A percentile compares a stretch with the other conserved stretches of the same genome.
Conservation (phyloP, 2,888 invertebrate species). For the Timandra comae region DNA sequence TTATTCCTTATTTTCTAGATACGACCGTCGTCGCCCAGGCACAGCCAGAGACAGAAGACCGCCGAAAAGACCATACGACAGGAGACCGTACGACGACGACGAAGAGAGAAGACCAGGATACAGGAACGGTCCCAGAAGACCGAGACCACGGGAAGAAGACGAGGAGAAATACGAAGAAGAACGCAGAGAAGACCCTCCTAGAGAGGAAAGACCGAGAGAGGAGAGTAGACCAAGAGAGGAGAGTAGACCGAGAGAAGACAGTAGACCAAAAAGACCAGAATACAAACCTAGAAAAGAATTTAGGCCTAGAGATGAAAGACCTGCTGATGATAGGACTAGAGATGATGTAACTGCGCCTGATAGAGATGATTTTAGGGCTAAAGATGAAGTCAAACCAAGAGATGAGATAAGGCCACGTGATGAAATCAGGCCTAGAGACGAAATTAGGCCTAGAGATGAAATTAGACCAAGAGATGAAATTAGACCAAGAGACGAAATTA, state of each 20-base stretch:
- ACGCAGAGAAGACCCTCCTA: constrained; percentile 30
- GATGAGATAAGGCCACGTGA: constrained; percentile 24
- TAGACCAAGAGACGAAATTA: constrained; percentile 22
- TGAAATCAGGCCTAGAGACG: constrained; percentile 28
- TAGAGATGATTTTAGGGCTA: constrained; percentile 19
- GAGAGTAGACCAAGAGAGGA: constrained; percentile 9
- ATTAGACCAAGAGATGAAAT: constrained; percentile 35
- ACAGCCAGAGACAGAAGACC: constrained; percentile 64
- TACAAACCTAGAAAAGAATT: constrained; percentile 27
- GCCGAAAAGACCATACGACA: constrained; percentile 54
- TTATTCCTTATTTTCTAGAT: constrained; percentile 56
- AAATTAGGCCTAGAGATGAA: constrained; percentile 24
- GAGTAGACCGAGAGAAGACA: constrained; percentile 21
- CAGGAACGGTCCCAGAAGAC: constrained; percentile 38
- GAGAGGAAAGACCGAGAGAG: constrained; percentile 28
- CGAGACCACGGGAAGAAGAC: constrained; percentile 53
- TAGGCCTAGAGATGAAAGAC: constrained; percentile 27
- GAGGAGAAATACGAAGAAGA: constrained; percentile 39
- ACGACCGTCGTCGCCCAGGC: constrained; percentile 54
- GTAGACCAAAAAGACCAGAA: constrained; percentile 31
- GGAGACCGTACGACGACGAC: constrained; percentile 58
- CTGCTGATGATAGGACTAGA: constrained; percentile 36
- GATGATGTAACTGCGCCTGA: constrained; percentile 16
- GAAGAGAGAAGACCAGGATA: constrained; percentile 44
- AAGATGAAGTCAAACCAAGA: constrained; percentile 21